Conservation (phyloP, 64 coral and sea anemone species). For the Trachythela sp. region DNA sequence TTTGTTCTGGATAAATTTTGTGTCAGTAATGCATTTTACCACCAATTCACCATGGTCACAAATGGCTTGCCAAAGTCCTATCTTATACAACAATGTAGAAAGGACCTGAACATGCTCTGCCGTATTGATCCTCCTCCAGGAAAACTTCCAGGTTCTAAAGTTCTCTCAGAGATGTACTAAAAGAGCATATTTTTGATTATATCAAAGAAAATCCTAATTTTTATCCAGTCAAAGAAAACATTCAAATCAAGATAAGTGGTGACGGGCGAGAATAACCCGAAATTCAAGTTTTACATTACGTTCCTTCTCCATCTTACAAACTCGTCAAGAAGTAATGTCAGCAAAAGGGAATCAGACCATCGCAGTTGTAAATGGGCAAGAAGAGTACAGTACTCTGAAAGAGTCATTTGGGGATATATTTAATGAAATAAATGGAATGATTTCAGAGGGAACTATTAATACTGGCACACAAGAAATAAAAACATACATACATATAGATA, state of each 20-base stretch:
- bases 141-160: too few relatives aligned
- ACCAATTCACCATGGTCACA: too few relatives aligned
- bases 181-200: too few relatives aligned
- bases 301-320: constrained; percentile 40
- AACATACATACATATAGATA: constrained; percentile 34
- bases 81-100: too few relatives aligned
- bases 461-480: not conserved
- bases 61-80: too few relatives aligned
- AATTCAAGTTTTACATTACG: constrained; percentile 8
- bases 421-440: not conserved
- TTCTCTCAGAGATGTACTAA: too few relatives aligned
- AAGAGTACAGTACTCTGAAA: constrained; percentile 16
- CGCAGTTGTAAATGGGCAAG: constrained; percentile 33
- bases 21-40: too few relatives aligned
- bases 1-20: not conserved
- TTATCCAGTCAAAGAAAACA: too few relatives aligned
- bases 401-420: not conserved
- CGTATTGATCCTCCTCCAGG: too few relatives aligned
- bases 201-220: too few relatives aligned
- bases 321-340: constrained; percentile 41
- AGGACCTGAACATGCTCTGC: too few relatives aligned
- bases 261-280: constrained; percentile 38
- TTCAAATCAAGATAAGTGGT: constrained; percentile 22
- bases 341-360: constrained; percentile 53
- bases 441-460: not conserved